Percentiles rank a stretch among this genome's conserved stretches.
phyloP scores from a whole-genome alignment of 2,113 vertebrate genomes.

The Odocoileus virginianus region DNA sequence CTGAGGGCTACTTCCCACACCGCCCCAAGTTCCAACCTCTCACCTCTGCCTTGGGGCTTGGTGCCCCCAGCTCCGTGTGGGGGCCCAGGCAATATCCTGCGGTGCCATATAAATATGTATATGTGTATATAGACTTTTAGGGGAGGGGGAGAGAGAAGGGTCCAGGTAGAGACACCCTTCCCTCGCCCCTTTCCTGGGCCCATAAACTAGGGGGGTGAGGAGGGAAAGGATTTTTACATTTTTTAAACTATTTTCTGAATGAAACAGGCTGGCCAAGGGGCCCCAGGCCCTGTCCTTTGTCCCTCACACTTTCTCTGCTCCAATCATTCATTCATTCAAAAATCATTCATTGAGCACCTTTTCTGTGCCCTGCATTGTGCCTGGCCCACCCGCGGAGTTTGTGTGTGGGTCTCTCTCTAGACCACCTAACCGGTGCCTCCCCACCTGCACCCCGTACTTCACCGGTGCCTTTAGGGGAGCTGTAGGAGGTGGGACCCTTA shows the following conservation, averaged over 20 bases:
- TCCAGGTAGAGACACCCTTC: not conserved
- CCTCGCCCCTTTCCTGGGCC: constrained; percentile 33
- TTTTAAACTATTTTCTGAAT: constrained; percentile 70
- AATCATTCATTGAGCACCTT: constrained; percentile 43
- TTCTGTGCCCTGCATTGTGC: constrained; percentile 34
- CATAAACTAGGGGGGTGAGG: constrained; percentile 42
- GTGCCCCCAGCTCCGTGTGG: not conserved
- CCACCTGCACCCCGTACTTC: not conserved
- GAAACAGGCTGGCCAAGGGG: constrained; percentile 40
- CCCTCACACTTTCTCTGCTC: not conserved
- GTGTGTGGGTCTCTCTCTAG: not conserved
- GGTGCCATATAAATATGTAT: constrained; percentile 77
- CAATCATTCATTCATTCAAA: not conserved
- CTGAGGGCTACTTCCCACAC: not conserved
- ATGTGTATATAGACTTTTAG: constrained; percentile 76
- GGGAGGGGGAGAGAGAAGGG: constrained; percentile 29
- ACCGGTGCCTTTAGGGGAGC: constrained; percentile 55
- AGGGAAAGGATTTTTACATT: constrained; percentile 71
- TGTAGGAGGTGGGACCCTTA: constrained; percentile 34
- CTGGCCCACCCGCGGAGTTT: not conserved
- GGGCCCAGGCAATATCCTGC: constrained; percentile 1
- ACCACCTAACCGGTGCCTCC: not conserved
- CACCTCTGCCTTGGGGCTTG: constrained; percentile 21
- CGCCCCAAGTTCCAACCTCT: not conserved
- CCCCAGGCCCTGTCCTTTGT: not conserved